Base-by-base conservation (phyloP, 2,888 invertebrate genomes). In the Nysson spinosus region DNA sequence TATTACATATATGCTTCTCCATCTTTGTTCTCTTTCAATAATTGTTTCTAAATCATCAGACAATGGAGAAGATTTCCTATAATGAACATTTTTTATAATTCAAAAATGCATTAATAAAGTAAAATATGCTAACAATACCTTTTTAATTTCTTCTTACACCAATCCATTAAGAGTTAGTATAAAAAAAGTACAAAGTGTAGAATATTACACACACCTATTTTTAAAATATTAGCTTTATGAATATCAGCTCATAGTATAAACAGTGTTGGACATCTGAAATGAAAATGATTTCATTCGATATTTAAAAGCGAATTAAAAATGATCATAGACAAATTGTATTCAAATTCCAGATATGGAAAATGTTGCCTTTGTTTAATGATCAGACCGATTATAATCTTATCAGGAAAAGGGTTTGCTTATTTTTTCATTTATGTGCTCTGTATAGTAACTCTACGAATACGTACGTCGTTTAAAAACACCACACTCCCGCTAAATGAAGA, bases 1-100 rank as follows among this genome's bases (percentile, higher is more conserved):
- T 81, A 96, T 93, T 35, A 94, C 90, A 81, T 93, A 92, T 66
- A 96, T 90, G 69, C 95, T 95, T 71, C 91, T 90, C 93, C 94
- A 94, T 88, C 96, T 90, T 83, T 92, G 90, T 74, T 89, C 89
- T 74, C 91, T 91, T 84, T 95, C 92, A 60, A 88, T 87, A 35
- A 88, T 84, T 3, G 91, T 93, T 89, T 95, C 95, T 79, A 95
- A 88, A 54, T 88, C 88, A 79, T 90, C 89, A 34, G 73, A 75
- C n/a, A 61, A 39, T 11, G 42, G 28, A 55, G 35, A 5, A 51
- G 3, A 32, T 4, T 16, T 46, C 7, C 75, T 75, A 12, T 28
- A 35, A 57, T 7, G 24, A 28, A 24, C 22, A 42, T 42, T 1
- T 4, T 14, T 1, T 28, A 28, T 9, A 3, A 28, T 28, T 28